phyloP scores from a whole-genome alignment of 2,113 vertebrate genomes.

The Genyomyrus donnyi region DNA sequence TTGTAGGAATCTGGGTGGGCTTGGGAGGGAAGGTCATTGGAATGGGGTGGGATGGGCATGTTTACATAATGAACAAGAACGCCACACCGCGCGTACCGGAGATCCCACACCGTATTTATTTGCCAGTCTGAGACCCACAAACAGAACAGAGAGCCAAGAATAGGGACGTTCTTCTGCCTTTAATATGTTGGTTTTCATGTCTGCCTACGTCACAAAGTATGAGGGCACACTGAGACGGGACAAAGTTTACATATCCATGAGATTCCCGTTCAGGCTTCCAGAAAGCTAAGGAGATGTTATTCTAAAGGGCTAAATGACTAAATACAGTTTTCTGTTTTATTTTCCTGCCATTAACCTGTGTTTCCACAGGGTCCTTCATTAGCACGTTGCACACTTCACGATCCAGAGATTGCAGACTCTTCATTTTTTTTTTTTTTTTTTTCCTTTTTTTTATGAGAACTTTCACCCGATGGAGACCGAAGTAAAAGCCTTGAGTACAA shows the following conservation, averaged over 20 bases:
- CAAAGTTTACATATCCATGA: background rate
- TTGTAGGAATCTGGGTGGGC: background rate
- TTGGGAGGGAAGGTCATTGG: slow-evolving; percentile 1
- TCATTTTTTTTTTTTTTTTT: background rate
- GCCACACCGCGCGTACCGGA: background rate
- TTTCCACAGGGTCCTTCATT: background rate
- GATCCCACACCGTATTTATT: slow-evolving; percentile 1
- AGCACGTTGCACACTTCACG: background rate
- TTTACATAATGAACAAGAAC: background rate
- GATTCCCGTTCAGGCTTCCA: background rate
- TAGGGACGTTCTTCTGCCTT: slow-evolving; percentile 5
- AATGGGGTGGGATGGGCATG: slow-evolving; percentile 9
- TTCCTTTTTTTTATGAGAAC: background rate
- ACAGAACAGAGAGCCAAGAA: background rate
- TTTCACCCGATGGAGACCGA: background rate
- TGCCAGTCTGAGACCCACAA: background rate
- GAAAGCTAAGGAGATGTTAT: background rate
- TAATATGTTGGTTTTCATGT: background rate
- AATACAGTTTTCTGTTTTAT: background rate
- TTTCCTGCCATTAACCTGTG: background rate
- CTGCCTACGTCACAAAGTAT: background rate
- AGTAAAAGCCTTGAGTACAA: background rate
- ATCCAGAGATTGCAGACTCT: background rate
- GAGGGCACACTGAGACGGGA: background rate
- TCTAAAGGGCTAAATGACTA: slow-evolving; percentile 12